Evolutionary conservation across 2,888 invertebrate genomes (phyloP).

Genomic region (Strigamia crassipes): DNA sequence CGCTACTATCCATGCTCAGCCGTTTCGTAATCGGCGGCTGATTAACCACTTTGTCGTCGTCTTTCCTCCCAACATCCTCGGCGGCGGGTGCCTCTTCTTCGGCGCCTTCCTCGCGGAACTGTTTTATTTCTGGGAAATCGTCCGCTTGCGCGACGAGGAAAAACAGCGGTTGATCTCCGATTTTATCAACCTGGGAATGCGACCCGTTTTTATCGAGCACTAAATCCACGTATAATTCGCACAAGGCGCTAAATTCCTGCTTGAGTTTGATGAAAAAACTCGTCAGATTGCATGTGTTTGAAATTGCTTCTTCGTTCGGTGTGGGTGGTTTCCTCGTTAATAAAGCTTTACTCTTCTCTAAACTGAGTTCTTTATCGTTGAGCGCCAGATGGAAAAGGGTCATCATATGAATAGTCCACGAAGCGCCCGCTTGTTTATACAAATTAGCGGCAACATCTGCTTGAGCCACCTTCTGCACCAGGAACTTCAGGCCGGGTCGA

Average conservation of each 20-base stretch:
- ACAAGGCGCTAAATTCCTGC: constrained; percentile 62
- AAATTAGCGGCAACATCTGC: constrained; percentile 84
- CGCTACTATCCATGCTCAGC: constrained; percentile 53
- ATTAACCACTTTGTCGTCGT: constrained; percentile 48
- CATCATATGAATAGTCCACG: constrained; percentile 80
- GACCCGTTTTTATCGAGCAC: constrained; percentile 62
- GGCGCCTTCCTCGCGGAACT: constrained; percentile 47
- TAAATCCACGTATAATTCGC: constrained; percentile 63
- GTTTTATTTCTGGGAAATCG: constrained; percentile 58
- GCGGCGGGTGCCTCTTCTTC: constrained; percentile 50
- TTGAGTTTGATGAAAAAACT: constrained; percentile 54
- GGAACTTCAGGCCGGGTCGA: constrained; percentile 88
- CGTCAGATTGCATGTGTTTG: background rate
- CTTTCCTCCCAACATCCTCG: constrained; percentile 39
- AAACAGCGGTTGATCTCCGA: constrained; percentile 65
- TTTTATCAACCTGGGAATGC: constrained; percentile 58
- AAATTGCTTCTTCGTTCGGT: constrained; percentile 29
- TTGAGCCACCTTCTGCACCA: constrained; percentile 89
- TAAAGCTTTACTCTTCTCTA: constrained; percentile 55
- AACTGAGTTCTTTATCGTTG: constrained; percentile 65
- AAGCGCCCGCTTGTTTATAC: constrained; percentile 90
- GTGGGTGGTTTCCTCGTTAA: constrained; percentile 46
- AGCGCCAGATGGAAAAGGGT: constrained; percentile 83
- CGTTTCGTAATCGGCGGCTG: constrained; percentile 40
- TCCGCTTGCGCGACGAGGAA: constrained; percentile 66